Conservation (phyloP, 1,140 invertebrate species). For the Tetramorium alpestre region DNA sequence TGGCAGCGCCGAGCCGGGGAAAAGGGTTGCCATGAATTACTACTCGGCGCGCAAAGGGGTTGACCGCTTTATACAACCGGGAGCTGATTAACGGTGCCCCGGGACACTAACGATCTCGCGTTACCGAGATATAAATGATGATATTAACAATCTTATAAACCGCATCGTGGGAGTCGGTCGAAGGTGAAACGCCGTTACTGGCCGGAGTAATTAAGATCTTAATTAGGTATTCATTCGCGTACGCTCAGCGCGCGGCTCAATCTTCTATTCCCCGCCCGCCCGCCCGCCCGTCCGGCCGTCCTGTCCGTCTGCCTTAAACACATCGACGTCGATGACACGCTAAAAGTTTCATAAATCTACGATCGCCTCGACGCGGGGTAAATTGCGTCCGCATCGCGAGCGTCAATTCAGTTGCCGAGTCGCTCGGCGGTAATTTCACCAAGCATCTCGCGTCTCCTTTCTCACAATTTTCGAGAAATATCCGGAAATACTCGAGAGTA, state of each 20-base stretch:
- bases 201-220: constrained; percentile 82
- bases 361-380: constrained; percentile 31
- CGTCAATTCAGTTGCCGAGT: constrained; percentile 29
- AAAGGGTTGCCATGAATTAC: constrained; percentile 69
- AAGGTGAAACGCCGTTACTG: constrained; percentile 77
- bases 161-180: constrained; percentile 82
- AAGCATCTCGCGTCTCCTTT: neutral
- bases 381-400: constrained; percentile 33
- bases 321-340: constrained; percentile 64
- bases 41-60: constrained; percentile 64
- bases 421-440: constrained; percentile 34
- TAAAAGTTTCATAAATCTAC: constrained; percentile 66
- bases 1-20: constrained; percentile 25
- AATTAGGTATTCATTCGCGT: constrained; percentile 82
- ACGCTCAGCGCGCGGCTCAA: constrained; percentile 53
- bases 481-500: neutral
- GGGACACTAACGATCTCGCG: constrained; percentile 73
- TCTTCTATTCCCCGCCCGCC: constrained; percentile 55
- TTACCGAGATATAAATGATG: constrained; percentile 78
- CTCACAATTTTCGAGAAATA: neutral
- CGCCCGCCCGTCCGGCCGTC: neutral
- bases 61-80: constrained; percentile 63
- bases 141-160: constrained; percentile 82
- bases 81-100: constrained; percentile 69
- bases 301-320: constrained; percentile 14